phyloP scores from a whole-genome alignment of 2,888 invertebrate genomes.

The Ptychoptera albimana region DNA sequence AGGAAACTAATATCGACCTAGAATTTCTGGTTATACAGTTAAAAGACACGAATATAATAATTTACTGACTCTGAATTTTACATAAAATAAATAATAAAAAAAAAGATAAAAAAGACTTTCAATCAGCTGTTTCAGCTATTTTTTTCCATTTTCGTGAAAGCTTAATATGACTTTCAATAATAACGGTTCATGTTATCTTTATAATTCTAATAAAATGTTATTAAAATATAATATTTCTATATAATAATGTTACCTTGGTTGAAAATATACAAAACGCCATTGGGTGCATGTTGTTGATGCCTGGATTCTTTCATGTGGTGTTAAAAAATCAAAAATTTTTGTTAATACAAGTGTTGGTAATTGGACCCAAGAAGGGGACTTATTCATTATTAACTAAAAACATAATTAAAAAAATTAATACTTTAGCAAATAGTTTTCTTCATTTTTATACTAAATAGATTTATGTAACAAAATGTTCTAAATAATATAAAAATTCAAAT shows the following conservation, averaged over 20 bases:
- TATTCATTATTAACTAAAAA: constrained; percentile 10
- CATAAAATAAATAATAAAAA: neutral
- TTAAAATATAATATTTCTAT: neutral
- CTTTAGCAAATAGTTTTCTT: too few relatives aligned
- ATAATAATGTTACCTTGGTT: constrained; percentile 22
- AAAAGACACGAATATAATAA: neutral
- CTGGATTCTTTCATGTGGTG: constrained; percentile 32
- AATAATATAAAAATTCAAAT: too few relatives aligned
- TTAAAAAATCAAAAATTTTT: constrained; percentile 30
- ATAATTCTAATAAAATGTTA: neutral
- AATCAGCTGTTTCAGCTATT: neutral
- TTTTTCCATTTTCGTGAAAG: too few relatives aligned
- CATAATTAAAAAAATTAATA: too few relatives aligned
- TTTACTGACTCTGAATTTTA: neutral
- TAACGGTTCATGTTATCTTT: too few relatives aligned
- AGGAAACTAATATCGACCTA: too few relatives aligned
- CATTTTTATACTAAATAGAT: too few relatives aligned
- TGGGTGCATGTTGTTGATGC: constrained; percentile 38
- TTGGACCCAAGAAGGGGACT: constrained; percentile 23
- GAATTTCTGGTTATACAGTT: too few relatives aligned
- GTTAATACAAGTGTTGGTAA: constrained; percentile 31
- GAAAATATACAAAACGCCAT: constrained; percentile 36
- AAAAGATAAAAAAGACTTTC: neutral
- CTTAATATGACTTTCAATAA: too few relatives aligned
- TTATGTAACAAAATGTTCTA: too few relatives aligned